Evolutionary conservation across 2,113 vertebrate species (phyloP).

Genomic region (Chrysemys picta): DNA sequence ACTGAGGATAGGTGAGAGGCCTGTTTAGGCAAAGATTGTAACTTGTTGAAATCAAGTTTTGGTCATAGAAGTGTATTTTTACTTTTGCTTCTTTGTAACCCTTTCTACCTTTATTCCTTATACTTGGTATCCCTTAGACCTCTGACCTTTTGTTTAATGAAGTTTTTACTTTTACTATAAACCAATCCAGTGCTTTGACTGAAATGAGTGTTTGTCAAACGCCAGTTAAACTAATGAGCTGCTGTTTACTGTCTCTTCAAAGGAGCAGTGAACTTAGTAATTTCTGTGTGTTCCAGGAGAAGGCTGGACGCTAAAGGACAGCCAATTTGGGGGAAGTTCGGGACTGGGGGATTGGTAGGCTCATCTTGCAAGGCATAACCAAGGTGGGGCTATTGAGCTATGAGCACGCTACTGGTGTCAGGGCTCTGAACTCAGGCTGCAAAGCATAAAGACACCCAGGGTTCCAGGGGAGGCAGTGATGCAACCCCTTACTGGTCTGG

Average conservation of each 20-base stretch:
- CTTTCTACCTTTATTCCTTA: background rate
- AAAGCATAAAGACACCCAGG: background rate
- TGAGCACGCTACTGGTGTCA: no score
- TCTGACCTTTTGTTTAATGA: background rate
- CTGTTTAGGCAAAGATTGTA: background rate
- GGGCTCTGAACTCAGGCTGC: background rate
- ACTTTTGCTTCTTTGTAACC: background rate
- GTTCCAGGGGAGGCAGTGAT: background rate
- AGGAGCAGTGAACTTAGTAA: no score
- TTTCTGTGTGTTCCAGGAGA: no score
- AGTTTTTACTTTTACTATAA: background rate
- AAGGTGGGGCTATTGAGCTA: background rate
- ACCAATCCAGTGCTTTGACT: background rate
- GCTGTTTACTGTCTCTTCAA: no score
- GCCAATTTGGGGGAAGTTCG: background rate
- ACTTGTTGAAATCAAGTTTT: background rate
- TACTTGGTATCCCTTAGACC: background rate
- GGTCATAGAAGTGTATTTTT: background rate
- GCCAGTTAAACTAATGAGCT: no score
- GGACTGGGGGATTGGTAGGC: background rate
- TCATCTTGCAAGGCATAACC: background rate
- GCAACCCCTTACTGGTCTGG: background rate
- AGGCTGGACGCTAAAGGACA: background rate
- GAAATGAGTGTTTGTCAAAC: background rate
- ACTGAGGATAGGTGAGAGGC: background rate